Evolutionary conservation across 2,888 invertebrate species (phyloP).

Genomic region (Syritta pipiens): DNA sequence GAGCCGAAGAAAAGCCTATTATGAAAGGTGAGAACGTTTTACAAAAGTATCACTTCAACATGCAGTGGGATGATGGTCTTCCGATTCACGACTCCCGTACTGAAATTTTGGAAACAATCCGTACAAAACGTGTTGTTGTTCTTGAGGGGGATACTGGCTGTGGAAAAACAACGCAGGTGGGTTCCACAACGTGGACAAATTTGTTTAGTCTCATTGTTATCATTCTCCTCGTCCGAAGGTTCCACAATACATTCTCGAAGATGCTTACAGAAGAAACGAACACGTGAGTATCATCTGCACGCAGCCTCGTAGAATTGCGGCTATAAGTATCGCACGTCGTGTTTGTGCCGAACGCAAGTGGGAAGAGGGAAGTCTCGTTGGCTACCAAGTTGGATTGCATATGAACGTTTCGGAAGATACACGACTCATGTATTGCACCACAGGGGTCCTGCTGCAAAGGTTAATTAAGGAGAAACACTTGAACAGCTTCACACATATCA

Average conservation of each 20-base stretch:
- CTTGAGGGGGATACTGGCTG: conserved; percentile 97
- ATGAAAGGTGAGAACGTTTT: conserved; percentile 73
- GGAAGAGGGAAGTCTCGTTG: conserved; percentile 90
- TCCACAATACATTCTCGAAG: conserved; percentile 95
- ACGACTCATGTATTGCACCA: conserved; percentile 91
- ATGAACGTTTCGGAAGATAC: conserved; percentile 80
- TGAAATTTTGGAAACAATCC: conserved; percentile 85
- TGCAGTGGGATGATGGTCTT: conserved; percentile 73
- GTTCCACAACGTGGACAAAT: neutral
- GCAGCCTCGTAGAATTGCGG: conserved; percentile 96
- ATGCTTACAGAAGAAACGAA: conserved; percentile 82
- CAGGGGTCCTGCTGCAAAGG: conserved; percentile 92
- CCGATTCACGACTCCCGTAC: conserved; percentile 75
- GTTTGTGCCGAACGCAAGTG: conserved; percentile 92
- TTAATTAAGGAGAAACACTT: conserved; percentile 85
- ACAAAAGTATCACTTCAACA: conserved; percentile 74
- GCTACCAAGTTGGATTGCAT: conserved; percentile 86
- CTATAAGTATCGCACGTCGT: conserved; percentile 91
- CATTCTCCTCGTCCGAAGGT: conserved; percentile 80
- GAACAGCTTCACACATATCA: conserved; percentile 90
- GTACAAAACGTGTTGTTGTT: conserved; percentile 84
- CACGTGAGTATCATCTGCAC: conserved; percentile 94
- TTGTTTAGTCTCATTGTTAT: too few relatives aligned
- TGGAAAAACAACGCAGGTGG: conserved; percentile 91
- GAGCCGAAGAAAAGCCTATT: conserved; percentile 54